Conservation (phyloP, 2,113 vertebrate genomes). For the Girardinichthys multiradiatus region DNA sequence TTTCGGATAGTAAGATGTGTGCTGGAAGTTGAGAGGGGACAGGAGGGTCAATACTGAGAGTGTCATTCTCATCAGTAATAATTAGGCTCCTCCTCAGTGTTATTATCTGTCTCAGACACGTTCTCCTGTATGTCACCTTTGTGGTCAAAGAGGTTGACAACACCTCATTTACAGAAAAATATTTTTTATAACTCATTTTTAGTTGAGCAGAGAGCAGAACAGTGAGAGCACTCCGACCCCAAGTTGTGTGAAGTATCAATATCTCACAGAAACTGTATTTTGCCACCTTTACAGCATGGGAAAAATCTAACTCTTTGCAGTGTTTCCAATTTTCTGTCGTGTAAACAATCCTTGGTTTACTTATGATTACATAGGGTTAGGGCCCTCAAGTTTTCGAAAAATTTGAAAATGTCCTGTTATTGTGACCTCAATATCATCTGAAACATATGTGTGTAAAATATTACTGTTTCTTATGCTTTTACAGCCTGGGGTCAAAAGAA, state of each 20-base stretch:
- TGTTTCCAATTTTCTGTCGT: neutral
- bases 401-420: neutral
- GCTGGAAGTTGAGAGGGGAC: neutral
- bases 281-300: neutral
- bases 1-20: neutral
- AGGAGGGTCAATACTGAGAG: no score
- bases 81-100: slow-evolving; percentile 1
- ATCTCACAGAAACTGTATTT: neutral
- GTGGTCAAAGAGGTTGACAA: neutral
- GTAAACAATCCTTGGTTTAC: neutral
- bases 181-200: neutral
- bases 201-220: neutral
- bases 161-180: neutral
- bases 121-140: slow-evolving; percentile 13
- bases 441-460: neutral
- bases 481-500: neutral
- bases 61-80: neutral
- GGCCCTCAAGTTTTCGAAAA: neutral
- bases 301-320: neutral
- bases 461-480: neutral
- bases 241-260: neutral
- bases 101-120: neutral
- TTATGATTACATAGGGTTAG: no score
- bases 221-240: neutral
- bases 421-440: neutral